Evolutionary conservation across 2,113 vertebrate species (phyloP), one percentile per base, ranked within the genome.

Genomic region (Uropsilus gracilis): DNA sequence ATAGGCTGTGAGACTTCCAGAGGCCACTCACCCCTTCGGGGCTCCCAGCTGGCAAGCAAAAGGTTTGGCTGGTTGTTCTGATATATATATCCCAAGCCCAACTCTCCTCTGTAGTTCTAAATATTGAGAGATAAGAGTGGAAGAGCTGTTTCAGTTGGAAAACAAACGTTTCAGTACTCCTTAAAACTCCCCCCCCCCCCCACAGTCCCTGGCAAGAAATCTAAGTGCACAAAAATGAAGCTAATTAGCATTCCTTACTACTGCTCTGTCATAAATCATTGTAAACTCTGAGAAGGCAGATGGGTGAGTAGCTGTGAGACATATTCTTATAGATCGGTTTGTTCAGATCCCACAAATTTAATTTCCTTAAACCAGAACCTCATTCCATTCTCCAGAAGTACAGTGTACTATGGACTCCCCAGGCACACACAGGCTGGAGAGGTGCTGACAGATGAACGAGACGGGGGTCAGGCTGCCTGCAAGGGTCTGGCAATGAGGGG

Each of bases 231-330:
- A 18, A 72, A 93, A 55, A 69, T 6, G 57, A 91, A 94, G 63
- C 37, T 83, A 71, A 57, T 86, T 77, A 83, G 68, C 89, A 85
- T 92, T 92, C 76, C 82, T 92, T 63, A 89, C 61, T 20, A 55
- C 77, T n/a, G 48, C 37, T 88, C 72, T 85, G 83, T 80, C 57
- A 76, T 72, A 90, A 37, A 39, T 84, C 84, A 89, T 46, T 1
- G 0, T 93, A 66, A 93, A 73, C 64, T 92, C 46, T 20, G 76
- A 66, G 46, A 90, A 87, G 71, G 76, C 80, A 76, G 64, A 91
- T 28, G 84, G n/a, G 55, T 55, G 55, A 37, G 10, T 50, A 57
- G 42, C 46, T 77, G 0, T 18, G 66, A 64, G 57, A 84, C 53
- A 13, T 48, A 69, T 42, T 34, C 83, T 63, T 78, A n/a, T 24